Evolutionary conservation across 2,888 invertebrate genomes (phyloP), one percentile per base, ranked within the genome.

Genomic region (Labia minor): DNA sequence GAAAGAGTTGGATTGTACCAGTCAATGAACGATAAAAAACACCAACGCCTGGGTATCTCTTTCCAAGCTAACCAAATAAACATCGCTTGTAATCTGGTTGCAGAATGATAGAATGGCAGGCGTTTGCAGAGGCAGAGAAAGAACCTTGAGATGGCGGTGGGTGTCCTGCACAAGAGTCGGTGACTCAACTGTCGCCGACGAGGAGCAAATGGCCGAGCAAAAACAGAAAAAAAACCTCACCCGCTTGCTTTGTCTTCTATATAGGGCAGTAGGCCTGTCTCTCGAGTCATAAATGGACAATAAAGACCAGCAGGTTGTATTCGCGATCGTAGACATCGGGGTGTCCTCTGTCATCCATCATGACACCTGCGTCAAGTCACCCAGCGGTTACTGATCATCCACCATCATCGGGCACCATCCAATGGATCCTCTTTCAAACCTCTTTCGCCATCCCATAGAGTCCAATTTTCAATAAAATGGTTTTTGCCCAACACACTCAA

Each of bases 201-300:
- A 26, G 26, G 26, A 26, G 26, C 26, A 26, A 26, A 26, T 26
- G 26, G 26, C 26, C 26, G 26, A 49, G 49, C 49, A 14, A 49
- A 49, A 49, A 49, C 4, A 49, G 8, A 49, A 49, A 14, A 49
- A 49, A 49, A 49, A 49, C 6, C 49, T 49, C 16, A 14, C 49
- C 49, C 14, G 49, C 49, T 14, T 49, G 49, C 49, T 49, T 49
- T 49, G 49, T 49, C 49, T 49, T 49, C 49, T 49, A 49, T 49
- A 49, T 49, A 49, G 49, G 49, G 49, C 49, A 49, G 49, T 49
- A 49, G 49, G 49, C 49, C 26, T 49, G 49, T n/a, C 49, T n/a
- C n/a, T 49, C 49, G 49, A 49, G 49, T 49, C 49, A 49, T 49
- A 49, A 4, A 49, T 49, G 49, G 49, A 14, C 49, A 49, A 49